Conservation (phyloP, 2,113 vertebrate species). For the Paramisgurnus dabryanus region DNA sequence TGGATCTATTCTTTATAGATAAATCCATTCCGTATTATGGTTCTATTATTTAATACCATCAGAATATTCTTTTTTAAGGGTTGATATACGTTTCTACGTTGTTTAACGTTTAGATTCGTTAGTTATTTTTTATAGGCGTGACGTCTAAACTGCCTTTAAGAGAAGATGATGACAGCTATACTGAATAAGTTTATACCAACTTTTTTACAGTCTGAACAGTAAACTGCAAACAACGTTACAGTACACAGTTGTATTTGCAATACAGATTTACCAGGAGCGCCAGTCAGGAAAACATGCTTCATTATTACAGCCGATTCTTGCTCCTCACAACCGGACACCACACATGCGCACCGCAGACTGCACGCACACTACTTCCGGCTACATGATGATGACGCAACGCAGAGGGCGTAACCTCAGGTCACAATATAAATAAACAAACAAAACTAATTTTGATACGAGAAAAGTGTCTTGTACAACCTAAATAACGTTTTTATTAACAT, state of each 20-base stretch:
- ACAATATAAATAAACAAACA: too few species aligned
- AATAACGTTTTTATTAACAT: too few species aligned
- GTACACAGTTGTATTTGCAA: not conserved
- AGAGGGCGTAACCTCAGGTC: not conserved
- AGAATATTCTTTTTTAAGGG: too few species aligned
- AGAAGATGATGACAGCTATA: not conserved
- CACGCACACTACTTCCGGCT: conserved; percentile 56
- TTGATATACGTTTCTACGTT: too few species aligned
- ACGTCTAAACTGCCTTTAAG: not conserved
- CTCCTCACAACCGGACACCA: not conserved
- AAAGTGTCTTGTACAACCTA: too few species aligned
- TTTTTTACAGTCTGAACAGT: not conserved
- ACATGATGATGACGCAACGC: conserved; percentile 47
- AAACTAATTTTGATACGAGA: too few species aligned
- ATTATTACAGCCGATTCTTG: conserved; percentile 57
- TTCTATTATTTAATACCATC: too few species aligned
- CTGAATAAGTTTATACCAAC: not conserved
- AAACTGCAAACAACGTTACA: not conserved
- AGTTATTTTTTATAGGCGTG: not conserved
- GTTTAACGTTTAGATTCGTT: too few species aligned
- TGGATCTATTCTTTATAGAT: too few species aligned
- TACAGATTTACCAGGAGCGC: conserved; percentile 83
- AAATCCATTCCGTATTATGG: too few species aligned
- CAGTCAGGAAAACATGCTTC: conserved; percentile 88
- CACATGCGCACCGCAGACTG: not conserved